Evolutionary conservation across 2,888 invertebrate genomes (phyloP).

Genomic region (Agrypnus murinus): DNA sequence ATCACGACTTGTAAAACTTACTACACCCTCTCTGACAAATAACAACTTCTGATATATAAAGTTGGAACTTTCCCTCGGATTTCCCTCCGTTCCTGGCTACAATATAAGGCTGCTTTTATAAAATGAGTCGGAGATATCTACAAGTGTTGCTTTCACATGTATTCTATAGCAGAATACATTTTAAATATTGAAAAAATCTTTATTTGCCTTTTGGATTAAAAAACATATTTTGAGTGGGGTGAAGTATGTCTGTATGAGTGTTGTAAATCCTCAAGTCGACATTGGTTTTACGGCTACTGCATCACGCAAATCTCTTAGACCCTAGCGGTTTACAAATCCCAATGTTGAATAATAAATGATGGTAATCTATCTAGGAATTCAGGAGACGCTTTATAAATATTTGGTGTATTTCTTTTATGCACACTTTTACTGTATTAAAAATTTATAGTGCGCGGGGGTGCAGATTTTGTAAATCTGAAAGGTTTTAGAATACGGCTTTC

Average conservation of each 20-base stretch:
- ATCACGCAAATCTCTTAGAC: conserved; percentile 34
- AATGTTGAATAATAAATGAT: conserved; percentile 30
- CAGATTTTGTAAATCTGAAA: background rate
- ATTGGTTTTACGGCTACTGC: conserved; percentile 28
- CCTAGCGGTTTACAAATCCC: conserved; percentile 28
- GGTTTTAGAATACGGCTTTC: background rate
- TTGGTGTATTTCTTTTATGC: conserved; percentile 9
- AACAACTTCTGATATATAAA: conserved; percentile 16
- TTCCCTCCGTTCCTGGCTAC: too few species aligned
- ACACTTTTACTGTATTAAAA: background rate
- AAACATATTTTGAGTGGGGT: conserved; percentile 12
- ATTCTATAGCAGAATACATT: background rate
- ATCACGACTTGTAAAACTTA: conserved; percentile 17
- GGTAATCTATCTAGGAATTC: conserved; percentile 27
- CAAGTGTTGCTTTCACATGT: background rate
- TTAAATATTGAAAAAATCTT: conserved; percentile 23
- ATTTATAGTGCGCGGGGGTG: background rate
- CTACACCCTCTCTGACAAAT: conserved; percentile 13
- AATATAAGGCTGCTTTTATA: background rate
- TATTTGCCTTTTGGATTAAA: background rate
- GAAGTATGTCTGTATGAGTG: background rate
- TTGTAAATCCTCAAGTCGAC: conserved; percentile 29
- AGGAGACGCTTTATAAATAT: conserved; percentile 20
- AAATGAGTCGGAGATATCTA: background rate
- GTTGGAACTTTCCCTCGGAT: background rate